phyloP scores from a whole-genome alignment of 1,140 invertebrate genomes.

The Littorina saxatilis region DNA sequence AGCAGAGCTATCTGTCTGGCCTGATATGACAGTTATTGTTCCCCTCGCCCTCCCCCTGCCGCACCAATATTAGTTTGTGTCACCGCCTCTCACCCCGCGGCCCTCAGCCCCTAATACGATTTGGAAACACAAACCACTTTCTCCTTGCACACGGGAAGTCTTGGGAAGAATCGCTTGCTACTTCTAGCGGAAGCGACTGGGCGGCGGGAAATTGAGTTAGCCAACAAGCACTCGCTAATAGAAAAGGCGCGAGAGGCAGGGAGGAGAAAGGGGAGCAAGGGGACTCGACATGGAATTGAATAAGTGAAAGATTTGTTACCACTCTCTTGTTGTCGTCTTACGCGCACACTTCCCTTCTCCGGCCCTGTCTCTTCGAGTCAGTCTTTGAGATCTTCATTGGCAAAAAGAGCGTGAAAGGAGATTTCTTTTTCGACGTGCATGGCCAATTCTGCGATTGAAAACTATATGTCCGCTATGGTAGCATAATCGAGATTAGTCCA shows the following conservation, averaged over 20 bases:
- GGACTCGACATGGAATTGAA: slow-evolving; percentile 21
- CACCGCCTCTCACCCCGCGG: not conserved
- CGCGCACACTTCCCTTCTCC: not conserved
- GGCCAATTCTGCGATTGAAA: not conserved
- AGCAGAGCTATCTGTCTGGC: slow-evolving; percentile 4
- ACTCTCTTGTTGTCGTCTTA: not conserved
- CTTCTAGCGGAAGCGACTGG: not conserved
- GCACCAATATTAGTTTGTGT: slow-evolving; percentile 33
- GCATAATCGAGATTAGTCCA: too few species aligned
- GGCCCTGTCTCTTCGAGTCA: not conserved
- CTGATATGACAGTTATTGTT: slow-evolving; percentile 23
- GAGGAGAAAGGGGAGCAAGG: too few species aligned
- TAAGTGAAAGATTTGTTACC: slow-evolving; percentile 33
- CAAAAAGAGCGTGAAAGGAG: not conserved
- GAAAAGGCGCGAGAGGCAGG: not conserved
- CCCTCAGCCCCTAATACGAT: slow-evolving; percentile 11
- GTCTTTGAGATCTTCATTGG: not conserved
- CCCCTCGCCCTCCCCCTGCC: not conserved
- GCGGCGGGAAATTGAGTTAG: slow-evolving; percentile 22
- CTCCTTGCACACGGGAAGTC: not conserved
- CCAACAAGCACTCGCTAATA: slow-evolving; percentile 8
- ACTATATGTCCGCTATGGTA: too few species aligned
- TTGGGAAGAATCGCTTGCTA: not conserved
- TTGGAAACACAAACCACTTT: slow-evolving; percentile 28
- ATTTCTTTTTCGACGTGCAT: not conserved